phyloP scores from a whole-genome alignment of 2,797 vertebrate species.

The Sorex maritimensis region DNA sequence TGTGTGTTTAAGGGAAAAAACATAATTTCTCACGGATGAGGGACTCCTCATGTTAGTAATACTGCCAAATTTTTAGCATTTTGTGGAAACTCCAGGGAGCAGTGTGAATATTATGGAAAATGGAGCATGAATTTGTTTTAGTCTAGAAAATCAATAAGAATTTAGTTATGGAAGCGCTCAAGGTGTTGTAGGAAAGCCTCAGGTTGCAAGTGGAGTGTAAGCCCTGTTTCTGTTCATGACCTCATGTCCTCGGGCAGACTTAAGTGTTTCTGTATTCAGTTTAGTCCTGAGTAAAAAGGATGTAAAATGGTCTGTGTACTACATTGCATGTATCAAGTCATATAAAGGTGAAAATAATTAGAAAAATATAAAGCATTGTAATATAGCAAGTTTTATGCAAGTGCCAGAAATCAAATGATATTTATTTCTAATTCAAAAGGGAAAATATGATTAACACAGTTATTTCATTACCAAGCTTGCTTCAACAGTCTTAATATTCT shows the following conservation, averaged over 20 bases:
- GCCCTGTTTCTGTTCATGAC: neutral
- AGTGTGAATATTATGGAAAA: conserved; percentile 77
- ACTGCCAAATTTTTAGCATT: conserved; percentile 60
- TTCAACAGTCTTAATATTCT: conserved; percentile 34
- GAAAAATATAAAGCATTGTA: conserved; percentile 3
- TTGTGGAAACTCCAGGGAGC: conserved; percentile 57
- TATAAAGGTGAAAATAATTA: conserved; percentile 39
- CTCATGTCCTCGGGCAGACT: neutral
- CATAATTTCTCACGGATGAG: conserved; percentile 64
- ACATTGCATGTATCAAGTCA: conserved; percentile 16
- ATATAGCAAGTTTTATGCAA: conserved; percentile 22
- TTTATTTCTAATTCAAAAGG: conserved; percentile 46
- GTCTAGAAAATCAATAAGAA: conserved; percentile 69
- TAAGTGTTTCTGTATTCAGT: conserved; percentile 53
- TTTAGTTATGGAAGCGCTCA: conserved; percentile 44
- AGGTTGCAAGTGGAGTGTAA: conserved; percentile 16
- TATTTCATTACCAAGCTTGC: neutral
- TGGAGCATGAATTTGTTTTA: conserved; percentile 75
- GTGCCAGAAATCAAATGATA: conserved; percentile 45
- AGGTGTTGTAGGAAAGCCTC: conserved; percentile 34
- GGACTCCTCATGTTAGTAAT: conserved; percentile 71
- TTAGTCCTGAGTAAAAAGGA: conserved; percentile 34
- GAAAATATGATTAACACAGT: conserved; percentile 47
- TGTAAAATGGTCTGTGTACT: neutral
- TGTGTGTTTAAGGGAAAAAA: conserved; percentile 69